Base-by-base conservation (phyloP, 1,140 invertebrate genomes). In the Bombus terrestris region DNA sequence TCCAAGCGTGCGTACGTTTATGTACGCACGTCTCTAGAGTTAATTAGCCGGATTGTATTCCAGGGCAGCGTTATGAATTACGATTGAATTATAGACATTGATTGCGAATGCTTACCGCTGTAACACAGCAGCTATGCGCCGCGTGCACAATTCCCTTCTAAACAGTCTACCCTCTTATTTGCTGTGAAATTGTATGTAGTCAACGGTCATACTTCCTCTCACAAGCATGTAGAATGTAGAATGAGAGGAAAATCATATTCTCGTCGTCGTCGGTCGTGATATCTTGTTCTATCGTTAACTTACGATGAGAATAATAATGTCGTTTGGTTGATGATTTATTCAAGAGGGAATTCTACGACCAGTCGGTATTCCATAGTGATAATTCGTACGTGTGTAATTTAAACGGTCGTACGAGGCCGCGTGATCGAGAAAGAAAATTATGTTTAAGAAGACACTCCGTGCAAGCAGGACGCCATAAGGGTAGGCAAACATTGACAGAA, bases 401-500 rank as follows among this genome's bases (percentile, higher is more conserved):
- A 25, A 73, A 80, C 57, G 57, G 5, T 47, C 22, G 28, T 64
- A 22, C 78, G 32, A 12, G 32, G 35, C 28, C 25, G 2, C 32
- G 69, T 12, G 78, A 43, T 32, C 57, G 57, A 37, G 43, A 66
- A 81, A 79, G 84, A 59, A 68, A 86, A 86, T 81, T 75, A 81
- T 66, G 79, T 86, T 81, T 81, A 81, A 86, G 78, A 85, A 85
- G 79, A 81, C 71, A 74, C n/a, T 81, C 62, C n/a, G 43, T 74
- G 69, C 87, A 79, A 82, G 78, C 47, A 47, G 81, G 68, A 81
- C 81, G 84, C 79, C 72, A 79, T 88, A 89, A 89, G 88, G 88
- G 88, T 88, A 81, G 81, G 75, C 90, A 89, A 91, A 91, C 88
- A 91, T 91, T 91, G 84, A 89, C 90, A 88, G 84, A 85, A 82